Conservation (phyloP, 1,140 invertebrate genomes). For the Mya arenaria region DNA sequence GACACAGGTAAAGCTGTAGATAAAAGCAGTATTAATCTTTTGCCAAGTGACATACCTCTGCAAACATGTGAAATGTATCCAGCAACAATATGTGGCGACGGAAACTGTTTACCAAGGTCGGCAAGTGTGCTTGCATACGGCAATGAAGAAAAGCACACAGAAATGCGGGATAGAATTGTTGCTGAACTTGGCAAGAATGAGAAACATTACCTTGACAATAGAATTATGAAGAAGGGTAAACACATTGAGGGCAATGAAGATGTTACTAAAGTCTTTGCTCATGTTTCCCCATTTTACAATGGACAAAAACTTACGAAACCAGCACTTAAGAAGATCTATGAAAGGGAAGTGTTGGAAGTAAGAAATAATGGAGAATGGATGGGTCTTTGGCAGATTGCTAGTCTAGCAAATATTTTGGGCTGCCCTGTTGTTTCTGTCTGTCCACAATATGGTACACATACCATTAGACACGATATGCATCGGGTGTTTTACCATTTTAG, state of each 20-base stretch:
- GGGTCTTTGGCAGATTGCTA: conserved; percentile 17
- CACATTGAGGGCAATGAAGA: neutral
- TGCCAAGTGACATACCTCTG: no score
- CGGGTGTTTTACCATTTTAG: neutral
- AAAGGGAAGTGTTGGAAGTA: conserved; percentile 16
- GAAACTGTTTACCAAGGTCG: conserved; percentile 9
- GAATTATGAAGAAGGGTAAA: conserved; percentile 6
- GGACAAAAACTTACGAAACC: neutral
- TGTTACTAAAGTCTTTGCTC: conserved; percentile 10
- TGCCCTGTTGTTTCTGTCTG: conserved; percentile 7
- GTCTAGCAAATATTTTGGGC: conserved; percentile 5
- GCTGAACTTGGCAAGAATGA: conserved; percentile 18
- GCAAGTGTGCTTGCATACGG: conserved; percentile 26
- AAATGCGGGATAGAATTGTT: conserved; percentile 25
- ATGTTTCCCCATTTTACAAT: conserved; percentile 1
- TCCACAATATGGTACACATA: neutral
- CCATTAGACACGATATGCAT: conserved; percentile 10
- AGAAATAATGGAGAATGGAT: conserved; percentile 2
- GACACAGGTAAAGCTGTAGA: no score
- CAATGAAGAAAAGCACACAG: neutral
- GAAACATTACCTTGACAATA: neutral
- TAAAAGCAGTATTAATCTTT: no score
- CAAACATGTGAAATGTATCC: no score
- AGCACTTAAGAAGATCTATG: neutral
- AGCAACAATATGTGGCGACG: neutral